These are phyloP conservation scores for Salmo trutta DNA, from an alignment of 2,797 vertebrate species.

Conservation along the genomic window DNA sequence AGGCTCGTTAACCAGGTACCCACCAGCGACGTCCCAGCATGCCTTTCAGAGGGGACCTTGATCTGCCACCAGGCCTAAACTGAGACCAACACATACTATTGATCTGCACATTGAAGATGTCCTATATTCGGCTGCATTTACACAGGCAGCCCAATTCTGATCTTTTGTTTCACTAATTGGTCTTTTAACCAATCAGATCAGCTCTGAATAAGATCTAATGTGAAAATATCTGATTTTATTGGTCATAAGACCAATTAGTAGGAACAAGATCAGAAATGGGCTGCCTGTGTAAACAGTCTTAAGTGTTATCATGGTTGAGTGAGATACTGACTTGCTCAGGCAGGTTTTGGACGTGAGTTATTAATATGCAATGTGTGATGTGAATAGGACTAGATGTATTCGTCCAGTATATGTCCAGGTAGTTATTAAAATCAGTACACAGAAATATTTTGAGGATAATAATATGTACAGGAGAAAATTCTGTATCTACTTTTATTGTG, in stretches of 20 bases:
- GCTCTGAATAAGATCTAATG: no score
- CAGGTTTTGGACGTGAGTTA: not conserved
- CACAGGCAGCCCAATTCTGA: no score
- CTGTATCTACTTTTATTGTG: not conserved
- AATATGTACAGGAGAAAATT: no score
- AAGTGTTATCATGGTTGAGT: not conserved
- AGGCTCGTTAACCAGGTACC: slow-evolving; percentile 48
- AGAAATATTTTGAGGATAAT: not conserved
- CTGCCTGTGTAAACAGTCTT: no score
- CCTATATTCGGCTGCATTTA: no score
- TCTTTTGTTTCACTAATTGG: no score
- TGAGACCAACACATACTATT: not conserved
- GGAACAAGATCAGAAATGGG: no score
- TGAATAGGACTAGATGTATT: not conserved
- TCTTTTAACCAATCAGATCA: no score
- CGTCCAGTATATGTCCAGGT: not conserved
- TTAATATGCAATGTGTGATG: not conserved
- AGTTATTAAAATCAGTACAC: not conserved
- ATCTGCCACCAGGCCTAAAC: slow-evolving; percentile 10
- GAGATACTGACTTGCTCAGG: not conserved
- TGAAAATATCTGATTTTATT: no score
- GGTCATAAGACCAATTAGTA: no score
- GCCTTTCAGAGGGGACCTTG: slow-evolving; percentile 43
- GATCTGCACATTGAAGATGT: not conserved
- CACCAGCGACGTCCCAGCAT: slow-evolving; percentile 14